Base-by-base conservation (phyloP, 2,888 invertebrate genomes). In the Cylloceria caligata region DNA sequence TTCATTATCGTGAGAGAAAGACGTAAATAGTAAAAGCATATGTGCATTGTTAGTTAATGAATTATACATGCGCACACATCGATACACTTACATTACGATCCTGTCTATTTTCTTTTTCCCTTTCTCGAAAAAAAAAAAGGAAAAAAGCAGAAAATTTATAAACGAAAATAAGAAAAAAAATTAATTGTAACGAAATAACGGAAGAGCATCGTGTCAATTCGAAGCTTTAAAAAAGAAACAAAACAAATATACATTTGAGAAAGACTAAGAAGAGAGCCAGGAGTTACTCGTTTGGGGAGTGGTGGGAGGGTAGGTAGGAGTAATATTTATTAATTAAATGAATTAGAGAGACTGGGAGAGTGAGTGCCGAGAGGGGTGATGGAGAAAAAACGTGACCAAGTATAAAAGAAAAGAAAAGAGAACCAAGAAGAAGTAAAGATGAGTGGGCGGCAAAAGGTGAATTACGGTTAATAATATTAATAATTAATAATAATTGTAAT, bases 401-500 rank as follows among this genome's bases (percentile, higher is more conserved):
- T 42, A 72, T 19, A 19, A 80, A 80, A 24, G 62, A 68, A 34
- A 64, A 42, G 30, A 19, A 45, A 34, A 36, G 45, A 65, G 34
- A 16, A 42, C 80, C 52, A 76, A 75, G 74, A 77, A 24, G 67
- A 57, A 24, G 27, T 36, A 34, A 69, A 52, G 75, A 80, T 47
- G 71, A n/a, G n/a, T n/a, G 81, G 86, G 85, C 86, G 84, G 86
- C 83, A 87, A 87, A 83, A 78, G 83, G 77, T 75, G 77, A 86
- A 81, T 86, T 81, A 85, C 77, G 88, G 89, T 87, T 88, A 89
- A 55, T 90, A 88, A 90, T 89, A 88, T 89, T 90, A 90, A 88
- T 88, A 81, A 90, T 89, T 90, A 89, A 88, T 89, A 89, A 89
- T 87, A 87, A 89, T 89, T 87, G 88, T 91, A 89, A 88, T 90